Evolutionary conservation across 1,140 invertebrate species (phyloP), one percentile per base, ranked within the genome.

Genomic region (Saccostrea cuccullata): DNA sequence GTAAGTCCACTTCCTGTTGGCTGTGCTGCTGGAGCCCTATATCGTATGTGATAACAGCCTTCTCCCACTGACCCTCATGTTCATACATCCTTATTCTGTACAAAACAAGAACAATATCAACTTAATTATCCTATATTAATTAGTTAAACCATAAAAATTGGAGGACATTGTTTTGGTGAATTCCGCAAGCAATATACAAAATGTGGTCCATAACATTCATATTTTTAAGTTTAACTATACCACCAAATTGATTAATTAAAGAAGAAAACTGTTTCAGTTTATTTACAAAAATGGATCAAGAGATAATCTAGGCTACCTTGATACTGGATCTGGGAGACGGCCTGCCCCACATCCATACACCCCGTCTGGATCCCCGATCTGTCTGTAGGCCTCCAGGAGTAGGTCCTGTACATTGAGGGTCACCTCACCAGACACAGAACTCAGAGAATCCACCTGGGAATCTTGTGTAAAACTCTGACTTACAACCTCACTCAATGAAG

Each of bases 341-440:
- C 84, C 96, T 91, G 93, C 95, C 13, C 96, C 96, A 93, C 96
- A 97, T 13, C 97, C 96, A 91, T 96, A 95, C 36, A 97, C 95
- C 0, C 96, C 97, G 95, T 97, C 97, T 2, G 95, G 93, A 91
- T 97, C 97, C 9, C 97, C 97, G 92, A 97, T 97, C 67, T 91
- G 89, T 23, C 91, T 88, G 86, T 94, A 94, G n/a, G 93, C 94
- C 86, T 94, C 92, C 58, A 95, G 86, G 82, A 95, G 86, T 23
- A 95, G 86, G 20, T 92, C 90, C 92, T 95, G 94, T 1, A 95
- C 89, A 88, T 88, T 92, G 0, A 91, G 86, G 58, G 55, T 55
- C 23, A 89, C 60, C 86, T 64, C 84, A 17, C 67, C 40, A 2
- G 91, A 90, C 47, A 85, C 56, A n/a, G 89, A 89, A 84, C 90